phyloP scores from a whole-genome alignment of 2,113 vertebrate genomes.

The Ptilonorhynchus violaceus region DNA sequence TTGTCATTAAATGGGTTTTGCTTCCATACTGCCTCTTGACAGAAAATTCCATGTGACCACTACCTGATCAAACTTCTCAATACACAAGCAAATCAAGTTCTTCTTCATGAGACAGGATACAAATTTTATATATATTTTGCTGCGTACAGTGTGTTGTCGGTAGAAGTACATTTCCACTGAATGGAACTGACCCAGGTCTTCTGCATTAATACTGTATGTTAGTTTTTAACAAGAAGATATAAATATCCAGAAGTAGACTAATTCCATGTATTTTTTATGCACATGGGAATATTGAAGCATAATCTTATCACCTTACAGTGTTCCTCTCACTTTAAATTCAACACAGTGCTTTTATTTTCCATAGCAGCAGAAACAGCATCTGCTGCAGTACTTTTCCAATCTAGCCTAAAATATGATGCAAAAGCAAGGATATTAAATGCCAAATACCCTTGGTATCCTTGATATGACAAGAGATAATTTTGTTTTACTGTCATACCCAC shows the following conservation, averaged over 20 bases:
- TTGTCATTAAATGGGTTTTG: neutral
- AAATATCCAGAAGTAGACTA: neutral
- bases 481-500: neutral
- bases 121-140: neutral
- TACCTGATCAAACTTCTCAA: neutral
- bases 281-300: neutral
- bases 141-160: neutral
- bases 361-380: neutral
- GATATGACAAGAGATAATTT: neutral
- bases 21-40: neutral
- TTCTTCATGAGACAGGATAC: neutral
- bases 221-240: neutral
- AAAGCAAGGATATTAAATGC: neutral
- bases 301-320: neutral
- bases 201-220: neutral
- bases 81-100: neutral
- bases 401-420: neutral
- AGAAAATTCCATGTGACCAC: neutral
- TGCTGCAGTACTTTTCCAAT: neutral
- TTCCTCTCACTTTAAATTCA: neutral
- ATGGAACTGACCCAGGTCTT: neutral
- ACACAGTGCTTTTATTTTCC: neutral
- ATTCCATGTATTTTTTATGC: neutral
- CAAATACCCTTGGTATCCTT: neutral
- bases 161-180: neutral